A percentile compares a stretch with the other conserved stretches of the same genome.
These are phyloP conservation scores for Notamacropus eugenii DNA, from an alignment of 2,797 vertebrate genomes.

Conservation along the genomic window DNA sequence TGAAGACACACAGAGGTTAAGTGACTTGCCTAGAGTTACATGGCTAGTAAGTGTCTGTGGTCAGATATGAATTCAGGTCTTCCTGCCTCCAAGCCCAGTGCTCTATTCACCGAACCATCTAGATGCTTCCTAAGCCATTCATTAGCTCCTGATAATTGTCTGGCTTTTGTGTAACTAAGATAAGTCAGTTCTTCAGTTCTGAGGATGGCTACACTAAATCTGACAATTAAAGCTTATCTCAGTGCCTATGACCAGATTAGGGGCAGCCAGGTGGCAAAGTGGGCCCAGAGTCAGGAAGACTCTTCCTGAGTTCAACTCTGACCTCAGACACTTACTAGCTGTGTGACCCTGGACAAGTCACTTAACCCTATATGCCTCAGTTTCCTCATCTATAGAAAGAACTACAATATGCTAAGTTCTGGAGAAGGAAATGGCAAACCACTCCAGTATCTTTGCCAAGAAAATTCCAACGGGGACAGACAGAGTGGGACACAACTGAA, in stretches of 20 bases:
- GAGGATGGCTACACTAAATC: not conserved
- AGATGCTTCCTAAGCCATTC: not conserved
- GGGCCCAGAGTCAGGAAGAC: not conserved
- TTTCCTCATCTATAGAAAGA: not conserved
- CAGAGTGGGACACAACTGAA: not conserved
- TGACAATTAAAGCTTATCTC: slow-evolving; percentile 37
- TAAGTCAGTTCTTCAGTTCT: not conserved
- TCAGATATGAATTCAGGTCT: not conserved
- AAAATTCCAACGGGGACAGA: not conserved
- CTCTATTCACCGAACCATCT: not conserved
- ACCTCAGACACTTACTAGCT: not conserved
- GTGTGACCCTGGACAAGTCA: not conserved
- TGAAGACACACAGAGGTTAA: not conserved
- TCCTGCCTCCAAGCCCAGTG: not conserved
- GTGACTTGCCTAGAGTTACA: not conserved
- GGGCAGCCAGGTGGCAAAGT: not conserved
- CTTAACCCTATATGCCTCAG: not conserved
- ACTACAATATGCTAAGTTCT: no score
- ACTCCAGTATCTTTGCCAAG: not conserved
- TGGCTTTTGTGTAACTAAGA: not conserved
- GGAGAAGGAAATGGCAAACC: not conserved
- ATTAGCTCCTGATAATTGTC: not conserved
- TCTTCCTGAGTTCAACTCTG: not conserved
- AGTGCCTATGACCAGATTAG: slow-evolving; percentile 3
- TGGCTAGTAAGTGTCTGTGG: not conserved